Evolutionary conservation across 2,888 invertebrate species (phyloP).

Genomic region (Drosophila putrida): DNA sequence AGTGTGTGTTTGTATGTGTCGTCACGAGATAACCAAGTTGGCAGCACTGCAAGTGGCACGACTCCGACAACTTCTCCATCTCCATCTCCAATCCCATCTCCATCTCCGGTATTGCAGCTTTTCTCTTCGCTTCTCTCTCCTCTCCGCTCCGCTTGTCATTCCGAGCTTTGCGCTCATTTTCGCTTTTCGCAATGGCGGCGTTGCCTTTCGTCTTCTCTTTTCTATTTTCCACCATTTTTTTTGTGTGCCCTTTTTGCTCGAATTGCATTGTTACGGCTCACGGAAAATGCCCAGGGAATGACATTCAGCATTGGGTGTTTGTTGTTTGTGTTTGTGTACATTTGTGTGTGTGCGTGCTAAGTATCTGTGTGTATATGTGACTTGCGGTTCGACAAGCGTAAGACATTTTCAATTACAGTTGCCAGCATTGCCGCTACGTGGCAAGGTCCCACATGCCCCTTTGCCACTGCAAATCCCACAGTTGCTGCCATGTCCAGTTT

Average conservation of each 20-base stretch:
- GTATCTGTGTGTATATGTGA: slow-evolving; percentile 53
- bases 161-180: slow-evolving; percentile 76
- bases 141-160: slow-evolving; percentile 60
- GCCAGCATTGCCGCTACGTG: slow-evolving; percentile 63
- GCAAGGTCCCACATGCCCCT: slow-evolving; percentile 22
- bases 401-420: slow-evolving; percentile 84
- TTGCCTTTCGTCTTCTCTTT: slow-evolving; percentile 15
- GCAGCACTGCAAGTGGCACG: slow-evolving; percentile 69
- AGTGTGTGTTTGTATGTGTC: slow-evolving; percentile 44
- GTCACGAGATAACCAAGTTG: slow-evolving; percentile 78
- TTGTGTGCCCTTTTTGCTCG: slow-evolving; percentile 37
- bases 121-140: not conserved
- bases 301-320: slow-evolving; percentile 43
- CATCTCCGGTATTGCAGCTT: no score
- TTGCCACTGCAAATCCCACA: slow-evolving; percentile 6
- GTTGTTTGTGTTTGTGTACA: slow-evolving; percentile 12
- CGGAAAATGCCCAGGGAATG: slow-evolving; percentile 60
- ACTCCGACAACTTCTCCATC: not conserved
- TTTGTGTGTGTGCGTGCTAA: slow-evolving; percentile 23
- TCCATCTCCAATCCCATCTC: not conserved
- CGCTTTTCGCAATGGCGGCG: slow-evolving; percentile 72
- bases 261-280: slow-evolving; percentile 61
- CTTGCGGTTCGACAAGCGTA: slow-evolving; percentile 82
- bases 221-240: slow-evolving; percentile 6
- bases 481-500: slow-evolving; percentile 29